Base-by-base conservation (phyloP, 1,140 invertebrate species). In the Matsumurasca onukii region DNA sequence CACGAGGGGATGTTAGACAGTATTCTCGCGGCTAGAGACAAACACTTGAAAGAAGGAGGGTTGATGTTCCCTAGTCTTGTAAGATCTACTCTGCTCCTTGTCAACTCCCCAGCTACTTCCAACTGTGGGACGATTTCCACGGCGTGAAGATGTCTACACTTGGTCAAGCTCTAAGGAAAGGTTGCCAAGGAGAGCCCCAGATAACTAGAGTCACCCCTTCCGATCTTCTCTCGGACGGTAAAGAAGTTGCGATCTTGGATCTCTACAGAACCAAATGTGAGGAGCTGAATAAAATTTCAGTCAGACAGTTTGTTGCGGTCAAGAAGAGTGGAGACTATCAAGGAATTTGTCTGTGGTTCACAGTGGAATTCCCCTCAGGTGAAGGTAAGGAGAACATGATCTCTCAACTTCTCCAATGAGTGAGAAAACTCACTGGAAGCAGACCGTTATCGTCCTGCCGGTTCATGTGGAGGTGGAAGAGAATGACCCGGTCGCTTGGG, bases 1-100 rank as follows among this genome's bases (percentile, higher is more conserved):
- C 98, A 98, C 77, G 98, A 99, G 82, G 97, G 95, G 24, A 99
- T 99, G 98, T 79, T 99, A 31, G 94, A 98, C 77, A 92, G 91
- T 78, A 88, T 96, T 24, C 85, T 99, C 31, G 89, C 88, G 81
- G 97, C 97, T 1, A 86, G 97, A 77, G 93, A 99, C 76, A 88
- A 91, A 72, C 95, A 91, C 84, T 84, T 99, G 20, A 90, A 85
- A 66, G 72, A 79, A 25, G 79, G 85, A 69, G 88, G 87, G 63
- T 63, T 77, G 9, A 74, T 83, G 67, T 81, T 82, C 64, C 82
- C 0, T 77, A 78, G 24, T 70, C 73, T 63, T 80, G 80, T 29
- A 68, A 73, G n/a, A 68, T 83, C 5, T 81, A 74, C 69, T 76
- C 75, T 13, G 86, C 89, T 2, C 90, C 91, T 61, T 93, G 91